phyloP scores from a whole-genome alignment of 2,888 invertebrate species.

The Altica lythri region DNA sequence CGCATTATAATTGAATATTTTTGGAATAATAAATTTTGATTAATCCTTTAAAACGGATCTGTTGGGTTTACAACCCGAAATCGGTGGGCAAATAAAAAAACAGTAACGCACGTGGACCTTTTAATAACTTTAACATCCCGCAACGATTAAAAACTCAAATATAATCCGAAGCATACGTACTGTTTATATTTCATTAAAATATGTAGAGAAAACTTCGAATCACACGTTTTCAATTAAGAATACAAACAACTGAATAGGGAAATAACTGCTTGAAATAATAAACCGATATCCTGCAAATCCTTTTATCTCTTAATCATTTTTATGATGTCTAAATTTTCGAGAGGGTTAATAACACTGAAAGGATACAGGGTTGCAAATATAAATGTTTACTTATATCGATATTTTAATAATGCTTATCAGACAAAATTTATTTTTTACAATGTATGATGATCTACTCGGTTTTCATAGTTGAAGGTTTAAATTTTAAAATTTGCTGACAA shows the following conservation, averaged over 20 bases:
- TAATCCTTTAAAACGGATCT: slow-evolving; percentile 1
- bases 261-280: slow-evolving; percentile 49
- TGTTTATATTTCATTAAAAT: slow-evolving; percentile 55
- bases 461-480: too few species aligned
- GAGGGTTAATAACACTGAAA: too few species aligned
- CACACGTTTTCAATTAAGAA: slow-evolving; percentile 56
- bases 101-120: slow-evolving; percentile 36
- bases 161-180: slow-evolving; percentile 41
- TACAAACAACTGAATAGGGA: slow-evolving; percentile 37
- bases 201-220: slow-evolving; percentile 53
- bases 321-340: slow-evolving; percentile 25
- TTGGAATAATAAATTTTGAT: too few species aligned
- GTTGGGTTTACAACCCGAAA: slow-evolving; percentile 11
- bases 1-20: too few species aligned
- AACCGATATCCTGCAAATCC: slow-evolving; percentile 29
- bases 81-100: slow-evolving; percentile 31
- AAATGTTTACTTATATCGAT: too few species aligned
- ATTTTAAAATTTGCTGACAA: too few species aligned
- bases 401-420: too few species aligned
- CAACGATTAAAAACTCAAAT: slow-evolving; percentile 48
- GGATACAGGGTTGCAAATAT: too few species aligned
- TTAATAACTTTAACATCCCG: slow-evolving; percentile 46
- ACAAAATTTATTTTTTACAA: too few species aligned
- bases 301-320: slow-evolving; percentile 34
- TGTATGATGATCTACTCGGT: too few species aligned